These are phyloP conservation scores for Aldabrachelys gigantea DNA, from an alignment of 2,113 vertebrate species.

Conservation along the genomic window DNA sequence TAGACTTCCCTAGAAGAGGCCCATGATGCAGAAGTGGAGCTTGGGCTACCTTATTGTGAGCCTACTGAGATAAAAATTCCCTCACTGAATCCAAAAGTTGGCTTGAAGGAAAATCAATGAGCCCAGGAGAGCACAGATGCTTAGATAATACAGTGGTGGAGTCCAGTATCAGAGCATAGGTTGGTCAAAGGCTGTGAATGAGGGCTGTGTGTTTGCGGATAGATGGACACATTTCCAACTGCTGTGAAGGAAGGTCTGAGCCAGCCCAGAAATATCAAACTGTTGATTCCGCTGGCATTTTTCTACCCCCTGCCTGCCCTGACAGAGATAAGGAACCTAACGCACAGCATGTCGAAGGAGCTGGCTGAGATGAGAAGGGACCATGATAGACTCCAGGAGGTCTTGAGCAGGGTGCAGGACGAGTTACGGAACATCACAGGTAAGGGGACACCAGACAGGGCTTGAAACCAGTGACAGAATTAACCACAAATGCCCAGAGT, in stretches of 20 bases:
- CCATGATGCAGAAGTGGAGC: neutral
- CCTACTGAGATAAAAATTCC: neutral
- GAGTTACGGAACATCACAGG: neutral
- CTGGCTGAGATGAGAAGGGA: neutral
- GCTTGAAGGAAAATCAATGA: neutral
- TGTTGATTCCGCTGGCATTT: neutral
- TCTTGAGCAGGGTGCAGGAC: neutral
- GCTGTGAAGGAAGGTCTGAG: neutral
- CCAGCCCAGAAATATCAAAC: neutral
- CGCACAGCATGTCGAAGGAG: neutral
- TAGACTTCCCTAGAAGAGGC: neutral
- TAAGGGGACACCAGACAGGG: neutral
- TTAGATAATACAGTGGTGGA: neutral
- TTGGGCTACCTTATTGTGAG: neutral
- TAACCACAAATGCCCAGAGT: neutral
- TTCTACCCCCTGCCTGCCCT: neutral
- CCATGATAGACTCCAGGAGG: neutral
- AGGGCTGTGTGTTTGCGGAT: neutral
- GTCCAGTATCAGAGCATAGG: fast-evolving
- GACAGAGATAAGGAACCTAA: neutral
- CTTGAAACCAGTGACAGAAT: neutral
- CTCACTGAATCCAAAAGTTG: neutral
- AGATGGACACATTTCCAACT: neutral
- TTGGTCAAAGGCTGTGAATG: neutral
- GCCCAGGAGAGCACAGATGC: neutral